Evolutionary conservation across 2,797 vertebrate genomes (phyloP).

Genomic region (Hydrophis major): DNA sequence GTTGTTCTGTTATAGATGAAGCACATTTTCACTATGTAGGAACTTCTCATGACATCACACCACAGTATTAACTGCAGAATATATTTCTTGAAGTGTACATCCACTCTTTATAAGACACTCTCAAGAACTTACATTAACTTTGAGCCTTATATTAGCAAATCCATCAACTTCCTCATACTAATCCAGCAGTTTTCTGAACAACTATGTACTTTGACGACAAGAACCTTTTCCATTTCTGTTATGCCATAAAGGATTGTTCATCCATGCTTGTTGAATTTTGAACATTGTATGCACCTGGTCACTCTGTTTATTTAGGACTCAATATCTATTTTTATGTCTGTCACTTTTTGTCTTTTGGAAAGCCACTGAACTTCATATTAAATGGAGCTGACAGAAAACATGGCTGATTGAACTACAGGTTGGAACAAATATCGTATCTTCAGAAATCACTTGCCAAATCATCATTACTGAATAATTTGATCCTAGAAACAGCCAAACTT

Average conservation of each 20-base stretch:
- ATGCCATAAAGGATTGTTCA: background rate
- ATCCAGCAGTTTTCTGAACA: background rate
- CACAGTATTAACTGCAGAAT: background rate
- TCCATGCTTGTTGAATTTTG: background rate
- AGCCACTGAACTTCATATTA: background rate
- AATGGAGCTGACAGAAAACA: background rate
- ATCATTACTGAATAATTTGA: background rate
- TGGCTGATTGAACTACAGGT: background rate
- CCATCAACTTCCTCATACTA: background rate
- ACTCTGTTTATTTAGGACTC: background rate
- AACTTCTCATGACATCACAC: background rate
- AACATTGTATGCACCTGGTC: constrained; percentile 1
- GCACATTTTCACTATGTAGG: background rate
- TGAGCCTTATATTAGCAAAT: constrained; percentile 13
- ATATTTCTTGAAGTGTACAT: background rate
- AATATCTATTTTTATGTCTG: background rate
- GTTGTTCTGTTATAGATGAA: background rate
- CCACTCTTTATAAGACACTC: background rate
- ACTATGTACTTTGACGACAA: background rate
- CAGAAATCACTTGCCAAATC: background rate
- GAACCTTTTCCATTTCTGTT: background rate
- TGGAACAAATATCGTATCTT: background rate
- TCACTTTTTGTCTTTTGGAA: constrained; percentile 7
- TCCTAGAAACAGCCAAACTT: background rate
- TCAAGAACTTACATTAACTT: background rate